These are phyloP conservation scores for Sebastes vulpes DNA, from an alignment of 2,797 vertebrate genomes.

Conservation along the genomic window DNA sequence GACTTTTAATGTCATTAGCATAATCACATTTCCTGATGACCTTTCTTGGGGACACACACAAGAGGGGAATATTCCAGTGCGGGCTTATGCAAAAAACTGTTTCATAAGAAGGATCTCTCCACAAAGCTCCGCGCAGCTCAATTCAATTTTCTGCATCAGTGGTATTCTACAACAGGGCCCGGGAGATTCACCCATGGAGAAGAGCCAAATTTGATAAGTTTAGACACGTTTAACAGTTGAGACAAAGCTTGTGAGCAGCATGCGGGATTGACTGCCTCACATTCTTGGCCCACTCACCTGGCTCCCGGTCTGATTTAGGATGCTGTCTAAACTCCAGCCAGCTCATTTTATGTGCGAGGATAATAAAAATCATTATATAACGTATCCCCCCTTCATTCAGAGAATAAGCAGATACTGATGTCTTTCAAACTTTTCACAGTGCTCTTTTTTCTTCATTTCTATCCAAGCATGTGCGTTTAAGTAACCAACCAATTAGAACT, in stretches of 20 bases:
- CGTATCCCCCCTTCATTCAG: not conserved
- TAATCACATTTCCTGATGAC: conserved; percentile 74
- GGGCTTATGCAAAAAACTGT: conserved; percentile 62
- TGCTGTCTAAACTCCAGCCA: conserved; percentile 5
- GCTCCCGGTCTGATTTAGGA: conserved; percentile 15
- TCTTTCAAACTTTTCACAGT: not conserved
- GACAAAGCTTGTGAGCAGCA: conserved; percentile 31
- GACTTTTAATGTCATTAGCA: conserved; percentile 64
- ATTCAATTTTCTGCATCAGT: conserved; percentile 69
- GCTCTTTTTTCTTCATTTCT: not conserved
- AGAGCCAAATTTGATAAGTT: conserved; percentile 55
- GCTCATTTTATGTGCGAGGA: conserved; percentile 1
- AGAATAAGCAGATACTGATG: not conserved
- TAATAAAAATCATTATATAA: conserved; percentile 9
- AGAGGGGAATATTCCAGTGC: conserved; percentile 57
- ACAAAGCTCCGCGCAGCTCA: conserved; percentile 35
- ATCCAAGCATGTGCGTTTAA: not conserved
- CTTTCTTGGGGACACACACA: conserved; percentile 56
- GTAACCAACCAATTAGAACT: not conserved
- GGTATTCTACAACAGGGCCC: conserved; percentile 54
- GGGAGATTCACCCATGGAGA: conserved; percentile 41
- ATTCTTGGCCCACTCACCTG: conserved; percentile 38
- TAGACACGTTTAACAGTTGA: conserved; percentile 52
- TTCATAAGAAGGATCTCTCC: conserved; percentile 58
- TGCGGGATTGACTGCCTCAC: not conserved